Evolutionary conservation across 1,140 invertebrate species (phyloP), one percentile per base, ranked within the genome.

Genomic region (Platyscapa corneri): DNA sequence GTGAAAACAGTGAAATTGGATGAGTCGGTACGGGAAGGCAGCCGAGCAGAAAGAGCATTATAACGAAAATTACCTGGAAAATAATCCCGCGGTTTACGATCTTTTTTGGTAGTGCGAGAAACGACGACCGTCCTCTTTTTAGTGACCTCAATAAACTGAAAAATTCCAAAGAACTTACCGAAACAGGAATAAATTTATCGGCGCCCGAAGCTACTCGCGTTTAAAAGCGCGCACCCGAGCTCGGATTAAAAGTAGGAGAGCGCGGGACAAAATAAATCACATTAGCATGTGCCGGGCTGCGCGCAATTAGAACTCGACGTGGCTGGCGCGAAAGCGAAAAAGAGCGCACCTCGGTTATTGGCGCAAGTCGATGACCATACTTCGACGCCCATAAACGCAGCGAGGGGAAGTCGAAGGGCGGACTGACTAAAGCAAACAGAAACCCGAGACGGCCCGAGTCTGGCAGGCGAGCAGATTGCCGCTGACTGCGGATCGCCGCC

Each of bases 341-440:
- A 70, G 34, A 37, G 1, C 65, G 30, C n/a, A 30, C 1, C 12
- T 37, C 12, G 16, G 65, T 34, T 37, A 37, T 70, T 23, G 65
- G 34, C 34, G 65, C n/a, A 34, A 70, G 3, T 34, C 65, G 34
- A 32, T 30, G 65, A 70, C 30, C 30, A 32, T 37, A 37, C 65
- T 30, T 70, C 56, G 56, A 60, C 56, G 56, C 37, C 14, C 42
- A 46, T 32, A 16, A 20, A 8, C 23, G 27, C 0, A 46, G 7
- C 30, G 46, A 8, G 46, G 20, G 30, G 74, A 10, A 30, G 32
- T 32, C 20, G 30, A 53, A 30, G 46, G 32, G 76, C 46, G 34
- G 67, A 34, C 1, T n/a, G 37, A 27, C 60, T 46, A 85, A 85
- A 87, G 86, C 82, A 88, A 88, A 89, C 82, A 88, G 85, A 88